Percentiles rank a stretch among this genome's conserved stretches.
phyloP scores from a whole-genome alignment of 2,888 invertebrate genomes.

The Orthosia gracilis region DNA sequence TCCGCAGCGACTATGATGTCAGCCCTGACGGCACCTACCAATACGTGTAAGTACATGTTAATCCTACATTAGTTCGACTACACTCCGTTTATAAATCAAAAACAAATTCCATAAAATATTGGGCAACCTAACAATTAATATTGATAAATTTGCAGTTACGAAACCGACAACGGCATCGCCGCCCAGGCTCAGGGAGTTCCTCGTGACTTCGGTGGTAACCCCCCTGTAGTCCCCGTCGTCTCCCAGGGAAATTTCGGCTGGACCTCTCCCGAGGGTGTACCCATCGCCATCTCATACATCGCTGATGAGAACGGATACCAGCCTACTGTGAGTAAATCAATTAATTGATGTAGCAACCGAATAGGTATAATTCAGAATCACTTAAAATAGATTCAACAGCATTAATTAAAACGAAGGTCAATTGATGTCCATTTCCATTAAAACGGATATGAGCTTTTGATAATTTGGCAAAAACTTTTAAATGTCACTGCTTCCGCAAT shows the following conservation, averaged over 20 bases:
- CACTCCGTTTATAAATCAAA: not conserved
- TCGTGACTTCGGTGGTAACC: constrained; percentile 88
- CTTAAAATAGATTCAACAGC: not conserved
- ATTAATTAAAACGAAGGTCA: constrained; percentile 2
- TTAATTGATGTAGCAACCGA: not conserved
- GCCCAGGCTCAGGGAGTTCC: constrained; percentile 91
- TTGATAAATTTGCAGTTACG: constrained; percentile 82
- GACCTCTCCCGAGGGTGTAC: constrained; percentile 92
- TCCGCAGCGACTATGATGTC: constrained; percentile 82
- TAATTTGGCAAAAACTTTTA: constrained; percentile 3
- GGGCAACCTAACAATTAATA: not conserved
- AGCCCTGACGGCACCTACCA: constrained; percentile 88
- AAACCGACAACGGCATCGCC: constrained; percentile 92
- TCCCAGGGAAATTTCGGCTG: constrained; percentile 90
- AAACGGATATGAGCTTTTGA: constrained; percentile 13
- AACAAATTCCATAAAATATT: not conserved
- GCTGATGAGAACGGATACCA: constrained; percentile 94
- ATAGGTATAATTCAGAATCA: not conserved
- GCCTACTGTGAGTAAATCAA: constrained; percentile 85
- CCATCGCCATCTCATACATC: constrained; percentile 90
- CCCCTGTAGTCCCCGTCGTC: constrained; percentile 80
- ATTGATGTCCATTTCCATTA: not conserved
- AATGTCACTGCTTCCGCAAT: constrained; percentile 26
- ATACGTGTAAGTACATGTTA: constrained; percentile 82
- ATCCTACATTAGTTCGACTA: not conserved